phyloP scores from a whole-genome alignment of 2,113 vertebrate genomes.

The Lichenostomus cassidix region DNA sequence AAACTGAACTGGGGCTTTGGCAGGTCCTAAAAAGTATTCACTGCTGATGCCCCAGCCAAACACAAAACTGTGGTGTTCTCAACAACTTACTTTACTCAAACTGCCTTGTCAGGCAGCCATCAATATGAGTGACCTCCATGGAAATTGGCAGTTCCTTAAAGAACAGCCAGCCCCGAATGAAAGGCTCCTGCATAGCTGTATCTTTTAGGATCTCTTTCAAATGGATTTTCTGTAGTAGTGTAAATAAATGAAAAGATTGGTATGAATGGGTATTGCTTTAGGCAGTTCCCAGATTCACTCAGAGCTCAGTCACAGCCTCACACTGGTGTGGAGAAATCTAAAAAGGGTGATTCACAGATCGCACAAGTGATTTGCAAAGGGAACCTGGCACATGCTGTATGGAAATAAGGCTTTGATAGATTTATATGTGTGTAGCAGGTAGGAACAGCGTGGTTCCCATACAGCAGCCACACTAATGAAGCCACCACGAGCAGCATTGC shows the following conservation, averaged over 20 bases:
- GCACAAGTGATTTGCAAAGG: conserved; percentile 10
- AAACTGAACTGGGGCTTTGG: conserved; percentile 18
- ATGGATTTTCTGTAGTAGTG: not conserved
- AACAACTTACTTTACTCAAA: conserved; percentile 20
- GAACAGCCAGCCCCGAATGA: conserved; percentile 19
- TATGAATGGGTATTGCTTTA: conserved; percentile 45
- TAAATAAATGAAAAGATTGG: conserved; percentile 37
- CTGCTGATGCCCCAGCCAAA: not conserved
- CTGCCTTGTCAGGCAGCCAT: conserved; percentile 37
- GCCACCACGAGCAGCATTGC: fast-evolving
- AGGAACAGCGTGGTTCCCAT: not conserved
- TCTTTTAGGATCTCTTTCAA: conserved; percentile 48
- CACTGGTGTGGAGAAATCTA: not conserved
- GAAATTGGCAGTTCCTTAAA: conserved; percentile 30
- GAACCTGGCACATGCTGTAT: conserved; percentile 4
- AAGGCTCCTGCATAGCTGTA: not conserved
- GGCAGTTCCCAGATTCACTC: conserved; percentile 50
- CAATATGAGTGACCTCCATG: conserved; percentile 19
- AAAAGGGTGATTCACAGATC: conserved; percentile 35
- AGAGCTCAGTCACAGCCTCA: conserved; percentile 12
- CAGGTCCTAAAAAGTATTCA: conserved; percentile 39
- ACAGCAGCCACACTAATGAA: not conserved
- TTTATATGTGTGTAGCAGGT: not conserved
- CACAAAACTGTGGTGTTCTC: conserved; percentile 20
- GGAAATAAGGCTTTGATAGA: not conserved